Conservation (phyloP, 2,797 vertebrate genomes). For the Clamator glandarius region DNA sequence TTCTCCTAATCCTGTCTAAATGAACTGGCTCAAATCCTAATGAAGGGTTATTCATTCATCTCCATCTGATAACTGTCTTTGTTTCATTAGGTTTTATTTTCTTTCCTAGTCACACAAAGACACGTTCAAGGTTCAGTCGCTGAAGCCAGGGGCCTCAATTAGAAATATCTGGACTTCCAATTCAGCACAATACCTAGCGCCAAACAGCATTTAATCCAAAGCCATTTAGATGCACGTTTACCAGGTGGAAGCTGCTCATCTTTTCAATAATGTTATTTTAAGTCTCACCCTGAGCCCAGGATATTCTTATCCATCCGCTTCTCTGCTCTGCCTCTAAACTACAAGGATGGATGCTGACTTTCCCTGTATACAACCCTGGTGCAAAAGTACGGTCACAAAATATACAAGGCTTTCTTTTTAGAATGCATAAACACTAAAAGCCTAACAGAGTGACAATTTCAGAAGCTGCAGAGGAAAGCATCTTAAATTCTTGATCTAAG, state of each 20-base stretch:
- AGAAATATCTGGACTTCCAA: not conserved
- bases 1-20: constrained; percentile 52
- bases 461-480: not conserved
- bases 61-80: constrained; percentile 50
- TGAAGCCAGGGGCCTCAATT: constrained; percentile 20
- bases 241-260: constrained; percentile 18
- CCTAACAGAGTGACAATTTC: not conserved
- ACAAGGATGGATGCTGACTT: not conserved
- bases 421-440: not conserved
- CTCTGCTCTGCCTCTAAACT: not conserved
- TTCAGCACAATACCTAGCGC: not conserved
- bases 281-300: not conserved
- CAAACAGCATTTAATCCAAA: not conserved
- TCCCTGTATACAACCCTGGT: not conserved
- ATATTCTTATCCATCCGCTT: not conserved
- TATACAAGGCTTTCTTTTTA: not conserved
- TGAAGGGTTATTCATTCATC: constrained; percentile 41
- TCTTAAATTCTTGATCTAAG: not conserved
- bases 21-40: constrained; percentile 44
- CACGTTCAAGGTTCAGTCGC: not conserved
- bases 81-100: constrained; percentile 49
- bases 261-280: not conserved
- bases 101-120: constrained; percentile 38
- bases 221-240: not conserved
- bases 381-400: not conserved